Evolutionary conservation across 2,797 vertebrate species (phyloP).

Genomic region (Odontamblyopus rebecca): DNA sequence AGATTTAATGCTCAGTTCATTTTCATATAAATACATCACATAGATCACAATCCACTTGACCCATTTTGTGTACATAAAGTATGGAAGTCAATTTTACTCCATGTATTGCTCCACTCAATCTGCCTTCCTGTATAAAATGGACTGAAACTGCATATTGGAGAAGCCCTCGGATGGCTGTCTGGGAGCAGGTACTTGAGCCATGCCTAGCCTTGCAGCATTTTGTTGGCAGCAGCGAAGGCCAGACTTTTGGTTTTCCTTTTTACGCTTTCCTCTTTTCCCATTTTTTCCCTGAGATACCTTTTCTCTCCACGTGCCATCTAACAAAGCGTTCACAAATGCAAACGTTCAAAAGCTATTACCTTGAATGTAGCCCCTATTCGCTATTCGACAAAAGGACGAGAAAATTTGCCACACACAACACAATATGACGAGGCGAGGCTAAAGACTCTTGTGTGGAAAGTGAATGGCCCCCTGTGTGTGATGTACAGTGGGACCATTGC

Average conservation of each 20-base stretch:
- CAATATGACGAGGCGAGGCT: conserved; percentile 50
- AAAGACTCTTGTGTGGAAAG: conserved; percentile 45
- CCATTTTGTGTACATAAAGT: conserved; percentile 63
- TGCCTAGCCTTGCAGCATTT: conserved; percentile 59
- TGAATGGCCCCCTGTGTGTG: conserved; percentile 48
- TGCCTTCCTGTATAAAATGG: conserved; percentile 4
- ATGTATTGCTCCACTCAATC: conserved; percentile 1
- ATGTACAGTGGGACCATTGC: conserved; percentile 63
- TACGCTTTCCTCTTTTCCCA: conserved; percentile 41
- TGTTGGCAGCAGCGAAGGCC: conserved; percentile 62
- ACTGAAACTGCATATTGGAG: conserved; percentile 12
- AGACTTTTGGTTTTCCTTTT: conserved; percentile 64
- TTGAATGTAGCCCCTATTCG: conserved; percentile 43
- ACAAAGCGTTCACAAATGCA: conserved; percentile 62
- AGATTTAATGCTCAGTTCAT: conserved; percentile 23
- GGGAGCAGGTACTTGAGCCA: conserved; percentile 62
- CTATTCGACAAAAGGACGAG: conserved; percentile 46
- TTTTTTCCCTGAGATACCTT: conserved; percentile 37
- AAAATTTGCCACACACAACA: conserved; percentile 49
- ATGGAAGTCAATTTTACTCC: conserved; percentile 4
- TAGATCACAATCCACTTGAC: conserved; percentile 64
- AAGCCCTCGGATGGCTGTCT: conserved; percentile 44
- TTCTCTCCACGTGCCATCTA: conserved; percentile 60
- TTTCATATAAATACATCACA: conserved; percentile 57
- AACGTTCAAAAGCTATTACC: conserved; percentile 59